A percentile compares a stretch with the other conserved stretches of the same genome.
Evolutionary conservation across 2,888 invertebrate species (phyloP).

Genomic region (Miltochrista miniata): DNA sequence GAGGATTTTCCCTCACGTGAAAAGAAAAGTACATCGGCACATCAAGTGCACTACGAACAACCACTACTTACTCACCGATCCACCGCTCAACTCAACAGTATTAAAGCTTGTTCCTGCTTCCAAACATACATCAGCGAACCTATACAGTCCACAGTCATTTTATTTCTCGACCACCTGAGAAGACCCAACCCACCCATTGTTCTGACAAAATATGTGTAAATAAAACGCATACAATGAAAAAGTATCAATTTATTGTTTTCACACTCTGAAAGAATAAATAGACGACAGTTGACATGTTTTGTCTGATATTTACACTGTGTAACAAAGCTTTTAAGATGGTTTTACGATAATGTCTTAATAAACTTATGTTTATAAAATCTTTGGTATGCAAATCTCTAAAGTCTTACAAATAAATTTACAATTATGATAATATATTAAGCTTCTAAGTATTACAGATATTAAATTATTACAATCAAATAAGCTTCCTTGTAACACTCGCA

Average conservation of each 20-base stretch:
- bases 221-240: constrained; percentile 54
- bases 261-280: constrained; percentile 62
- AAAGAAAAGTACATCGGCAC: too few relatives aligned
- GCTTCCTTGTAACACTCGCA: too few relatives aligned
- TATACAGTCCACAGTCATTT: too few relatives aligned
- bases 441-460: neutral
- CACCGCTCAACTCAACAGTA: too few relatives aligned
- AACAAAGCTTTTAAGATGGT: constrained; percentile 12
- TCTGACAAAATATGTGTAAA: constrained; percentile 8
- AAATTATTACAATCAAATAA: neutral
- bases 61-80: too few relatives aligned
- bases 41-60: too few relatives aligned
- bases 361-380: constrained; percentile 43
- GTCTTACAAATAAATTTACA: constrained; percentile 41
- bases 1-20: too few relatives aligned
- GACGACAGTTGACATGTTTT: constrained; percentile 42
- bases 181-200: too few relatives aligned
- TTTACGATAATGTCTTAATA: constrained; percentile 15
- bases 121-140: too few relatives aligned
- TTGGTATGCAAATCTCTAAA: constrained; percentile 55
- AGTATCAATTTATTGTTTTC: constrained; percentile 80
- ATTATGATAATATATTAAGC: constrained; percentile 7
- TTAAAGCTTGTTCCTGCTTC: too few relatives aligned
- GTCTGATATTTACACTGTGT: constrained; percentile 47
- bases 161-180: too few relatives aligned